Evolutionary conservation across 2,113 vertebrate genomes (phyloP).

Genomic region (Pachyramphus minor): DNA sequence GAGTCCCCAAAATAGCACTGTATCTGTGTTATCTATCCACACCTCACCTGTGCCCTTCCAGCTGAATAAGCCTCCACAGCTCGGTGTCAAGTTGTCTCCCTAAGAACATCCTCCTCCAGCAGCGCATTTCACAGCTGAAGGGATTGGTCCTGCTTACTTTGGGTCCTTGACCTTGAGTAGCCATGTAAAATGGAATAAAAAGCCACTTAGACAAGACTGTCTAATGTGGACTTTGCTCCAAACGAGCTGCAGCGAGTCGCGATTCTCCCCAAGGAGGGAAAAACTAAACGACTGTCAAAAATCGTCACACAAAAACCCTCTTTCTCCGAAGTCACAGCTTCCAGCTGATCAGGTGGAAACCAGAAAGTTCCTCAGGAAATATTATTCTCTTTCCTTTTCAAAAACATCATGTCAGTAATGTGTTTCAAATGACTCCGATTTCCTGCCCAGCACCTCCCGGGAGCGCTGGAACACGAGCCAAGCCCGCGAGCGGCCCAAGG

Average conservation of each 20-base stretch:
- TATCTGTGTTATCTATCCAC: not conserved
- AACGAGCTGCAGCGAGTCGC: not conserved
- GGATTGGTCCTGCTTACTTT: conserved; percentile 14
- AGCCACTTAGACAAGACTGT: conserved; percentile 26
- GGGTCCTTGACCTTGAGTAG: conserved; percentile 26
- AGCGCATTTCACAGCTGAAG: conserved; percentile 40
- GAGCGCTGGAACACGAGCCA: not conserved
- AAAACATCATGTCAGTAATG: not conserved
- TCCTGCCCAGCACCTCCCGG: not conserved
- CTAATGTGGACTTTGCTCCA: not conserved
- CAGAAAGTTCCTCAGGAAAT: conserved; percentile 18
- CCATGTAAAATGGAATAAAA: conserved; percentile 49
- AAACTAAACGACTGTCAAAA: conserved; percentile 16
- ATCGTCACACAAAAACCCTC: not conserved
- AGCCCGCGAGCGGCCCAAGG: not conserved
- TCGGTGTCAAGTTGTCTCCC: not conserved
- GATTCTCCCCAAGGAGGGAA: not conserved
- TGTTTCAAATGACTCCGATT: not conserved
- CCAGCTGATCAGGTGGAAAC: conserved; percentile 26
- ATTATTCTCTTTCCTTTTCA: not conserved
- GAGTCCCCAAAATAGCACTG: not conserved
- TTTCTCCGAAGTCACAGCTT: not conserved
- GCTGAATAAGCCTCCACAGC: not conserved
- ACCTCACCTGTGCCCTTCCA: conserved; percentile 38
- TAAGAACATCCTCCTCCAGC: not conserved